phyloP scores from a whole-genome alignment of 2,113 vertebrate genomes.

The Ahaetulla prasina region DNA sequence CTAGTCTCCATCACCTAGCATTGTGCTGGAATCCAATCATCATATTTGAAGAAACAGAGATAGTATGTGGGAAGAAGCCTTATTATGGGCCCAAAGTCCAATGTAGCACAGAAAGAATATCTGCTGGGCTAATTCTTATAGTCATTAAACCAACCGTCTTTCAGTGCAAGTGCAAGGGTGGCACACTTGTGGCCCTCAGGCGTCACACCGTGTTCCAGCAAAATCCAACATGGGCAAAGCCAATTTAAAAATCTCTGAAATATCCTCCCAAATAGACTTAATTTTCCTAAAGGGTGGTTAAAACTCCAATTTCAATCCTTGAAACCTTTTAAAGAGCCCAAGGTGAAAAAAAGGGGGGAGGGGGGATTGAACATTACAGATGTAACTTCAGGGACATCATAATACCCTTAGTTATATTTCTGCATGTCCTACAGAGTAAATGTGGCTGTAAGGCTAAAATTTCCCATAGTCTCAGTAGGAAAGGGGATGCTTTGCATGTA shows the following conservation, averaged over 20 bases:
- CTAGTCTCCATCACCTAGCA: neutral
- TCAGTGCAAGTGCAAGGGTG: neutral
- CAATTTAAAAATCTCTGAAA: neutral
- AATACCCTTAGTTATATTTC: neutral
- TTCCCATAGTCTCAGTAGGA: neutral
- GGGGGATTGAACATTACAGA: neutral
- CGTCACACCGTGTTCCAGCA: neutral
- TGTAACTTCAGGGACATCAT: neutral
- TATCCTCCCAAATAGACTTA: neutral
- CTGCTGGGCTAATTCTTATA: neutral
- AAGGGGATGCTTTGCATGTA: neutral
- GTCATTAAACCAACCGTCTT: neutral
- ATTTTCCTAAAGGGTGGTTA: neutral
- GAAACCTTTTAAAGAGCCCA: neutral
- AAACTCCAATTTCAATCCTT: neutral
- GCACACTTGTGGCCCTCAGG: neutral
- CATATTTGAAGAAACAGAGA: neutral
- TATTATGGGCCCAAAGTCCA: neutral
- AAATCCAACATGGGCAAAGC: neutral
- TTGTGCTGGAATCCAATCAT: neutral
- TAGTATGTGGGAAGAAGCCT: neutral
- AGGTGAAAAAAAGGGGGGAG: neutral
- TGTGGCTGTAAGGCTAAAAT: neutral
- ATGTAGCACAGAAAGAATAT: neutral
- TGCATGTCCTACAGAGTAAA: neutral